Conservation (phyloP, 2,888 invertebrate species). For the Rugalucina vietnamica region DNA sequence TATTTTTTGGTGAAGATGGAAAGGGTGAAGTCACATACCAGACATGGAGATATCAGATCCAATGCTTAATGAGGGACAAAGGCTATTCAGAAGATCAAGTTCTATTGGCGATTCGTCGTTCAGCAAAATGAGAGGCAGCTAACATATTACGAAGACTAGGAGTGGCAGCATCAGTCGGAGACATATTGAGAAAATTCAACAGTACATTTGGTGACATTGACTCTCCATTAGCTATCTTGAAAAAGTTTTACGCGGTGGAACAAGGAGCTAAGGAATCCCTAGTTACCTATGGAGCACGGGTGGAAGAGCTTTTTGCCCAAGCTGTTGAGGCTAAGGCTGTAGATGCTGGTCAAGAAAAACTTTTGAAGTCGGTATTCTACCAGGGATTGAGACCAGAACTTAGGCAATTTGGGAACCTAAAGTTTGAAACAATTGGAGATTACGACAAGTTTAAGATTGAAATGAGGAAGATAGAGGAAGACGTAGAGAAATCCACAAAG, state of each 20-base stretch:
- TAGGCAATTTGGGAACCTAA: not conserved
- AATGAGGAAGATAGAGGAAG: not conserved
- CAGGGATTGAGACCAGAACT: not conserved
- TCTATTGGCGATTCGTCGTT: not conserved
- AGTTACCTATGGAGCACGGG: not conserved
- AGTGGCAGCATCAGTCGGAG: not conserved
- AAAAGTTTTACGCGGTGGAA: conserved; percentile 11
- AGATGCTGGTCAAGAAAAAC: no score
- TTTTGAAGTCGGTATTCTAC: not conserved
- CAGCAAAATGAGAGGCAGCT: conserved; percentile 7
- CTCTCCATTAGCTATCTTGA: not conserved
- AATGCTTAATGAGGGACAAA: not conserved
- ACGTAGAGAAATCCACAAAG: not conserved
- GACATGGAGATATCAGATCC: not conserved
- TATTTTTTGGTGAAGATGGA: not conserved
- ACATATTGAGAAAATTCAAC: not conserved
- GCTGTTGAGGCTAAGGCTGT: conserved; percentile 25
- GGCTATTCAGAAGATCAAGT: not conserved
- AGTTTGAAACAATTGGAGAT: not conserved
- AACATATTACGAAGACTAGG: conserved; percentile 17
- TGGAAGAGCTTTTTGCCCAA: conserved; percentile 9
- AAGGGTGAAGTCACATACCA: not conserved
- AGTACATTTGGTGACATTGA: conserved; percentile 4
- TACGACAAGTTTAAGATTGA: not conserved
- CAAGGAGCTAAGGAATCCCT: conserved; percentile 9